These are phyloP conservation scores for Ennomos fuscantarius DNA, from an alignment of 2,888 invertebrate genomes.

Conservation along the genomic window DNA sequence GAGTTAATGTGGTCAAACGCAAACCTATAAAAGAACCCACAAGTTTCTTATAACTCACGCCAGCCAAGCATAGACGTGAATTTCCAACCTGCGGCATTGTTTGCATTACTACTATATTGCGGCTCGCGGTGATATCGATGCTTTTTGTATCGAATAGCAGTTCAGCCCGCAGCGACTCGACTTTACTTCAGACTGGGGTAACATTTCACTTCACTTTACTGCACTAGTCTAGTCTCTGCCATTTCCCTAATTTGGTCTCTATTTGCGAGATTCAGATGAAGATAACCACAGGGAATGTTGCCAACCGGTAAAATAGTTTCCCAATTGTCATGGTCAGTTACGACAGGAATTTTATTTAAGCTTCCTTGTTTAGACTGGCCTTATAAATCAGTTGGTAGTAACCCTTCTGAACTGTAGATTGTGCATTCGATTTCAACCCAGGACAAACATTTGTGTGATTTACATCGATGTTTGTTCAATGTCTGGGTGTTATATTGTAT, in stretches of 20 bases:
- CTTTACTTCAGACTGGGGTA: conserved; percentile 51
- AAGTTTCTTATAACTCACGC: conserved; percentile 1
- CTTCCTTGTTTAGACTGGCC: too few species aligned
- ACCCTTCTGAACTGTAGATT: too few species aligned
- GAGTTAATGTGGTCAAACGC: too few species aligned
- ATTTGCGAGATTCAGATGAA: conserved; percentile 28
- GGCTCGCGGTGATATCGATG: conserved; percentile 52
- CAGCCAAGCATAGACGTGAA: conserved; percentile 38
- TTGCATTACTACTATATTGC: conserved; percentile 66
- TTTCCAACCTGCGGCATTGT: conserved; percentile 68
- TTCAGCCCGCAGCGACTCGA: conserved; percentile 49
- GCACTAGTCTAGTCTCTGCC: conserved; percentile 26
- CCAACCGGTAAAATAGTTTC: conserved; percentile 7
- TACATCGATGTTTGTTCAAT: too few species aligned
- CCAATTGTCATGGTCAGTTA: conserved; percentile 12
- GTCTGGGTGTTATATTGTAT: too few species aligned
- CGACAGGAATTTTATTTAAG: neutral
- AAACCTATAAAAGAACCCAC: too few species aligned
- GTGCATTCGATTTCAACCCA: too few species aligned
- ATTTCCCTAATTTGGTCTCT: conserved; percentile 40
- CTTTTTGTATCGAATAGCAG: conserved; percentile 67
- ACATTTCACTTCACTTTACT: conserved; percentile 41
- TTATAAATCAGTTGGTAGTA: too few species aligned
- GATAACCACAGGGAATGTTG: conserved; percentile 19
- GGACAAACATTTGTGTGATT: too few species aligned